Evolutionary conservation across 2,113 vertebrate species (phyloP), one percentile per base, ranked within the genome.

Genomic region (Theropithecus gelada): DNA sequence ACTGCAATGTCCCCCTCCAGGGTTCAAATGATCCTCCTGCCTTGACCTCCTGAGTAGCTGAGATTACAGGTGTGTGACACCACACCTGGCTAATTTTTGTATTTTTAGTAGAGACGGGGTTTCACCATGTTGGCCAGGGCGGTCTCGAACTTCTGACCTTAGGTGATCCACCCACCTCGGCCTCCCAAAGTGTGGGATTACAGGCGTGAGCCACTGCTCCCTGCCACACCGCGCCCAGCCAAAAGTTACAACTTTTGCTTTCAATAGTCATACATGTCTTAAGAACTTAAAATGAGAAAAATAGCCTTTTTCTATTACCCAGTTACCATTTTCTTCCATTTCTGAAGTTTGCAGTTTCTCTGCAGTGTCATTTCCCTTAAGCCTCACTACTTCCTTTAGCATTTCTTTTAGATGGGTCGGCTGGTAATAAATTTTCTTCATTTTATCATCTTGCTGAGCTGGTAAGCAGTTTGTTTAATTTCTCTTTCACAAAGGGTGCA

Each of bases 261-360:
- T 75, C 17, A 35, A 45, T 17, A 32, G 32, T 45, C 90, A 92
- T 11, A 90, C n/a, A 25, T 50, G 43, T 90, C 89, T 84, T 70
- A 80, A 83, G 40, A 95, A 55, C 0, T 95, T 93, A 61, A 64
- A 48, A 87, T 38, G 73, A 50, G 30, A 87, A 88, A 75, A 43
- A 45, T 3, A 79, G 22, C 5, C 25, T 68, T 89, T 88, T 88
- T 57, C 22, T 66, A 45, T 73, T 87, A 90, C 4, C 14, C 75
- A 78, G 76, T 96, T 73, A 72, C 38, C 59, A 86, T 79, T 93
- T 92, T 93, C 38, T 48, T 92, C 95, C 22, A 97, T 57, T 92
- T 14, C 50, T 88, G 3, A 86, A 88, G 50, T 72, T 61, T 48
- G 43, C 72, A 11, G 22, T 92, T 96, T 78, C 16, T 76, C 35